Percentiles rank a stretch among this genome's conserved stretches.
These are phyloP conservation scores for Bhutanitis thaidina DNA, from an alignment of 2,888 invertebrate genomes.

Conservation along the genomic window DNA sequence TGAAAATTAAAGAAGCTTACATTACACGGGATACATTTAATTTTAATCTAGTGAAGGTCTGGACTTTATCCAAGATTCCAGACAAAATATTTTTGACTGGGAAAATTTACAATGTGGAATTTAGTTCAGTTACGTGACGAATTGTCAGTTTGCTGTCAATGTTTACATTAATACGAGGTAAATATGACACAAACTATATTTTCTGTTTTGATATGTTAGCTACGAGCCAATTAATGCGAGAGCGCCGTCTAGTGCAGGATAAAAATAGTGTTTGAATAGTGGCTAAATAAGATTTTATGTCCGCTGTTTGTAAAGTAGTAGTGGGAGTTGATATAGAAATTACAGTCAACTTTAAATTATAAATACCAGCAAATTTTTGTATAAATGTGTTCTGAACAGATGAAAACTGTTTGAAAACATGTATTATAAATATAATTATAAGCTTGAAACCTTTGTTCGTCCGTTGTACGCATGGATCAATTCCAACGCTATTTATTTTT, in stretches of 20 bases:
- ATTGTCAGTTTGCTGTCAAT: not conserved
- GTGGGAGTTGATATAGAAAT: not conserved
- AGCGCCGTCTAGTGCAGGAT: not conserved
- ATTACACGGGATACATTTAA: constrained; percentile 31
- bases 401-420: too few species aligned
- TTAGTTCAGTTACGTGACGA: constrained; percentile 1
- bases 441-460: too few species aligned
- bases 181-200: constrained; percentile 3
- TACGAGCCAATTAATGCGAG: not conserved
- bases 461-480: too few species aligned
- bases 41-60: constrained; percentile 33
- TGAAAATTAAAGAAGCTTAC: not conserved
- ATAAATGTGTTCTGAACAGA: too few species aligned
- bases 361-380: too few species aligned
- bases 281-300: not conserved
- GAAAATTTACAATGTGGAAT: constrained; percentile 8
- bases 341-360: not conserved
- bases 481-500: too few species aligned
- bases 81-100: constrained; percentile 26
- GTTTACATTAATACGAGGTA: constrained; percentile 1
- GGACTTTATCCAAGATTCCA: constrained; percentile 45
- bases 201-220: constrained; percentile 6
- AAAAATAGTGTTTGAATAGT: constrained; percentile 1
- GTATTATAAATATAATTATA: too few species aligned
- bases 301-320: not conserved